Evolutionary conservation across 1,140 invertebrate genomes (phyloP).

Genomic region (Drosophila tristis): DNA sequence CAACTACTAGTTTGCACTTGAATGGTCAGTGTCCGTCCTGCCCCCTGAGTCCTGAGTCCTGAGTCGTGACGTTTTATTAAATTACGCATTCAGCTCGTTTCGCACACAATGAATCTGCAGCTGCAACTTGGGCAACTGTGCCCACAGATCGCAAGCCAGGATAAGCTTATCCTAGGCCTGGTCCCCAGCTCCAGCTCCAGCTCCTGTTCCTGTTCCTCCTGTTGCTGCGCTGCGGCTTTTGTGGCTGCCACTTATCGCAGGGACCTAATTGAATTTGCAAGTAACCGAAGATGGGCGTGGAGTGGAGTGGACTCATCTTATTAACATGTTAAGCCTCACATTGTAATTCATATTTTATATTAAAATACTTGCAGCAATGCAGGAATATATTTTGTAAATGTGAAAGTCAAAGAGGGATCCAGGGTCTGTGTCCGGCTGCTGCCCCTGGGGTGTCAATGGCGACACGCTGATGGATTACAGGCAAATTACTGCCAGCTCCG

Average conservation of each 20-base stretch:
- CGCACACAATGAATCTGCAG: conserved; percentile 67
- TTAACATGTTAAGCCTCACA: conserved; percentile 73
- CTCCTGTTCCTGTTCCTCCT: background rate
- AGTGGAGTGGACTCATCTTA: conserved; percentile 43
- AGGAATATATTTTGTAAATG: conserved; percentile 10
- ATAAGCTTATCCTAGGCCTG: conserved; percentile 46
- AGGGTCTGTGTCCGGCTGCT: background rate
- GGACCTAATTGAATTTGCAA: conserved; percentile 72
- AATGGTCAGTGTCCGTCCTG: conserved; percentile 56
- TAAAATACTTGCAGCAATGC: background rate
- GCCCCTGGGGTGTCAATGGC: conserved; percentile 59
- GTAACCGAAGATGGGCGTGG: conserved; percentile 1
- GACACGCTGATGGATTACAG: conserved; percentile 74
- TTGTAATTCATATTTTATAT: conserved; percentile 65
- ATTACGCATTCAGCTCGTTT: conserved; percentile 76
- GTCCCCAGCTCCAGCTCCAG: background rate
- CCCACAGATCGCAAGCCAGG: conserved; percentile 41
- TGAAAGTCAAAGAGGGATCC: conserved; percentile 34
- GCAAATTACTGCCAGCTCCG: conserved; percentile 56
- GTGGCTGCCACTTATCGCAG: conserved; percentile 68
- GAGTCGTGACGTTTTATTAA: conserved; percentile 59
- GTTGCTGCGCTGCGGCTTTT: conserved; percentile 39
- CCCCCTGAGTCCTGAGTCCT: conserved; percentile 7
- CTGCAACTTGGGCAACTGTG: conserved; percentile 28
- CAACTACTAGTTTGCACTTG: conserved; percentile 31